phyloP scores from a whole-genome alignment of 2,797 vertebrate species.

The Adelosebastes latens region DNA sequence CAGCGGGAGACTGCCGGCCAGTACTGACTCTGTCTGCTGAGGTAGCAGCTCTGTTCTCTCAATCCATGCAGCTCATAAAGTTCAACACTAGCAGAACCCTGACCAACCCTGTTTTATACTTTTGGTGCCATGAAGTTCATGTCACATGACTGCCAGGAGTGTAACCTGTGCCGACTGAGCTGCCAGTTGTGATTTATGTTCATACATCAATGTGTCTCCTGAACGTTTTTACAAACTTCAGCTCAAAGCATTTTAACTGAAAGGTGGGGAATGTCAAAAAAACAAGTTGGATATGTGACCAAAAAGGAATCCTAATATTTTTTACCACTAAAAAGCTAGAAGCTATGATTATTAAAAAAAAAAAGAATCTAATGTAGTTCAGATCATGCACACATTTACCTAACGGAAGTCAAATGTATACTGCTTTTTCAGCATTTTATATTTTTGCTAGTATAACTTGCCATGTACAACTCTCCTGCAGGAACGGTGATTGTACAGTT shows the following conservation, averaged over 20 bases:
- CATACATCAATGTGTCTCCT: neutral
- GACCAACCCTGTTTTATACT: neutral
- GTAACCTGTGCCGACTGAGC: neutral
- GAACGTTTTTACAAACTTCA: conserved; percentile 31
- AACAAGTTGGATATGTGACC: conserved; percentile 49
- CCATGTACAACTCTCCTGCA: conserved; percentile 72
- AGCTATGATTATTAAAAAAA: conserved; percentile 29
- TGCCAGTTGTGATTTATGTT: conserved; percentile 32
- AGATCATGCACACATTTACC: conserved; percentile 60
- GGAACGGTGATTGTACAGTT: conserved; percentile 82
- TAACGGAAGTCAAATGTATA: conserved; percentile 68
- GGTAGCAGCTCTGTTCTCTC: neutral
- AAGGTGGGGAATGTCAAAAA: conserved; percentile 27
- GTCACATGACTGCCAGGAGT: conserved; percentile 12
- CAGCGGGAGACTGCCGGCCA: conserved; percentile 81
- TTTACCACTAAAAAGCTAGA: conserved; percentile 71
- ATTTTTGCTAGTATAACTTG: conserved; percentile 74
- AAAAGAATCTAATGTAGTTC: conserved; percentile 56
- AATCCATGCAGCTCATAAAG: conserved; percentile 11
- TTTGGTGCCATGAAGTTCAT: conserved; percentile 8
- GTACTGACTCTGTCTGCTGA: conserved; percentile 89
- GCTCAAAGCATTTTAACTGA: conserved; percentile 46
- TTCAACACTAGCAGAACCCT: conserved; percentile 1
- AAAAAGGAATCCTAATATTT: conserved; percentile 56
- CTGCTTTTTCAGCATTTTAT: conserved; percentile 75